Percentiles rank a stretch among this genome's conserved stretches.
Conservation (phyloP, 2,797 vertebrate species). For the Channallabes apus region DNA sequence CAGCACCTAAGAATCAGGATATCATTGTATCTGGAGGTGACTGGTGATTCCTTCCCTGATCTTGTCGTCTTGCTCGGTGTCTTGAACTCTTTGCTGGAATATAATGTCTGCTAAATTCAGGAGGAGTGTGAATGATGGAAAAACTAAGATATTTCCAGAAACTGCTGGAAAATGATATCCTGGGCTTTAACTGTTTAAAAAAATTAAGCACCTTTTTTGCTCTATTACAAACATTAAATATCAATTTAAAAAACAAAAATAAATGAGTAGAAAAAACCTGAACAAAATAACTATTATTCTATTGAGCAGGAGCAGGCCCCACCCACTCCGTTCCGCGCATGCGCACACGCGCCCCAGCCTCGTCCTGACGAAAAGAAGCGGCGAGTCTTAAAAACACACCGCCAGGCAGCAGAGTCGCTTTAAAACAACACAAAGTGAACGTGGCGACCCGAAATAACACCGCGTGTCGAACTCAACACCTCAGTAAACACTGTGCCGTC, state of each 20-base stretch:
- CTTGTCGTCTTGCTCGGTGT: no score
- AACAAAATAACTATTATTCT: background rate
- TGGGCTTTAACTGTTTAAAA: background rate
- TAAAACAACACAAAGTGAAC: background rate
- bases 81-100: background rate
- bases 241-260: no score
- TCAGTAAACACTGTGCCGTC: no score
- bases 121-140: background rate
- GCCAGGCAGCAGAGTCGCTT: background rate
- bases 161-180: background rate
- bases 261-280: background rate
- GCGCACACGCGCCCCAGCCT: background rate
- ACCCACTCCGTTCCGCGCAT: slow-evolving; percentile 9
- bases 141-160: background rate
- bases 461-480: fast-evolving
- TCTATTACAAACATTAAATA: background rate
- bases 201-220: no score
- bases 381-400: background rate
- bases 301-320: no score
- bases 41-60: no score
- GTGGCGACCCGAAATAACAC: background rate
- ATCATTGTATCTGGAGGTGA: no score
- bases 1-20: no score
- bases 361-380: slow-evolving; percentile 15
- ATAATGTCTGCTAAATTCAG: background rate